Evolutionary conservation across 2,797 vertebrate genomes (phyloP), one percentile per base, ranked within the genome.

Genomic region (Chelmon rostratus): DNA sequence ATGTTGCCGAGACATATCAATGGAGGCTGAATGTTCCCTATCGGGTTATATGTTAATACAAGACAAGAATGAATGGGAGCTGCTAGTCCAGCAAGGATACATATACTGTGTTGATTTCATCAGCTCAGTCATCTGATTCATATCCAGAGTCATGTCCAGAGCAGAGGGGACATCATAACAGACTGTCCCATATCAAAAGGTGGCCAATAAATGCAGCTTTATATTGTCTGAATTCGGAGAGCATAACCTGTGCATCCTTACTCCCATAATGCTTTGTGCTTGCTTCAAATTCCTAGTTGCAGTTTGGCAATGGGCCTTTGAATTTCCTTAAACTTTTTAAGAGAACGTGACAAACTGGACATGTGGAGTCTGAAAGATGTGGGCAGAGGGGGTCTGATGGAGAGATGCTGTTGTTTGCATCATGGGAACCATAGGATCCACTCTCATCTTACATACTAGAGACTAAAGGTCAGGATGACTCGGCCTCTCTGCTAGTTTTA

Each of bases 171-270:
- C n/a, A n/a, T n/a, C n/a, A n/a, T n/a, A n/a, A n/a, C n/a, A n/a
- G n/a, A n/a, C n/a, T n/a, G n/a, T n/a, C n/a, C n/a, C 28, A 28
- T 28, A 52, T 63, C 46, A 2, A 59, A 31, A 53, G 49, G 23
- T 65, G 33, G 59, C 70, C 9, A 8, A 54, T 46, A 61, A 25
- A 47, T 23, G 46, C 33, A 64, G 42, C 37, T 19, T 65, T 40
- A 5, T 58, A 46, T 53, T 21, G 12, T 40, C 13, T 5, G 3
- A 68, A 49, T 62, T 50, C 37, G 18, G 38, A 42, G 62, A 40
- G 69, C 15, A 42, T 38, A 47, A 69, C 59, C 8, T 0, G 18
- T 21, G 21, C 38, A 42, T 54, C 28, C 31, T 46, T 25, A 13
- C 31, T 67, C 37, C 67, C 50, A 71, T 1, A 33, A 62, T 57